Evolutionary conservation across 2,113 vertebrate species (phyloP), one percentile per base, ranked within the genome.

Genomic region (Tringa solitaria): DNA sequence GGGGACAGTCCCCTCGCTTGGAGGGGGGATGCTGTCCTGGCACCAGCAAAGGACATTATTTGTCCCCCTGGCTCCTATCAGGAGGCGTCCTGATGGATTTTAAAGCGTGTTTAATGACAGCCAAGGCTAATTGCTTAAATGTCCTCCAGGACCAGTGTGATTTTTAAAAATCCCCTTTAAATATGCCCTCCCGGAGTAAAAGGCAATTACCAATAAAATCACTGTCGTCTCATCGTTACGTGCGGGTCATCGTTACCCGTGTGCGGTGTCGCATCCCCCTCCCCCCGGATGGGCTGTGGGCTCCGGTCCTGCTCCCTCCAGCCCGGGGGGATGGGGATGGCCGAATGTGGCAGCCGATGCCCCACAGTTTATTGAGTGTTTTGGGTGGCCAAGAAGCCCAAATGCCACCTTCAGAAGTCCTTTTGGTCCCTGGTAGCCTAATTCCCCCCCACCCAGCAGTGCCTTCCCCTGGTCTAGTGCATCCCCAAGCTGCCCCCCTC

Each of bases 341-440:
- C 35, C 8, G 8, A 39, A 46, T 15, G 30, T 70, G 61, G 10
- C 23, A 12, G 14, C 32, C 5, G 14, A 1, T 1, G 4, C 78
- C 56, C 70, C 1, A 0, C 0, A 3, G 45, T 6, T 78, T 4
- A 4, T 23, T 1, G 3, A 37, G 30, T 4, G 0, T 65, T 73
- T 65, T 3, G 17, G 18, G 54, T 69, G 54, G 37, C 72, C 13
- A 12, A 28, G 56, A 69, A 93, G 59, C 54, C 33, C 64, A 65
- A 45, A 22, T 33, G 13, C 18, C 24, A 17, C 32, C 17, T 73
- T 45, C 37, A 6, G 2, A 60, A 45, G 18, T 24, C 15, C 16
- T 68, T 67, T 67, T 59, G 59, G 20, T 72, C 65, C 32, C 26
- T 27, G 15, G 43, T 27, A 33, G 51, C 27, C 28, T 13, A 9